Evolutionary conservation across 2,113 vertebrate species (phyloP), one percentile per base, ranked within the genome.

Genomic region (Meleagris gallopavo): DNA sequence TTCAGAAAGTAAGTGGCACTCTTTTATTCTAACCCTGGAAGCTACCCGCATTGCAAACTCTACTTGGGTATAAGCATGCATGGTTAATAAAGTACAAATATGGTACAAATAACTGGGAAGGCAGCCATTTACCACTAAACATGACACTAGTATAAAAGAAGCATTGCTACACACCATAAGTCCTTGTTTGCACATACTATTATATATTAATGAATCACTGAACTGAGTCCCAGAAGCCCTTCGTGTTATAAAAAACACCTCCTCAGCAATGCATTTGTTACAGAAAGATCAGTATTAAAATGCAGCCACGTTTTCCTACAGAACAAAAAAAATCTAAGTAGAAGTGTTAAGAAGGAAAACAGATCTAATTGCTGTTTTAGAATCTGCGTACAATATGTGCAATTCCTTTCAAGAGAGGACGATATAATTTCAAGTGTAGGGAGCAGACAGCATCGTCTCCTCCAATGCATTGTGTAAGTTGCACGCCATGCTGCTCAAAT

Each of bases 51-150:
- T 41, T 55, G 70, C 40, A 84, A 52, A 70, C 30, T 90, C 62
- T 76, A 48, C 10, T 84, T 65, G 61, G 21, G 20, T 61, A 8
- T 48, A 90, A 72, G 11, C 9, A 81, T 36, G 52, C 55, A 61
- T 9, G 22, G 38, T 71, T 72, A 92, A 88, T 60, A n/a, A 86
- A 78, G 77, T 43, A 62, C 43, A 93, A 90, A 92, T 72, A 16
- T 25, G 73, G 48, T 66, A 90, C 32, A 89, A 90, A 93, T 72
- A 70, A 90, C 52, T 29, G 45, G 74, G 50, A 86, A 95, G 92
- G 89, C 18, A 61, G 78, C 54, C 71, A 69, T 60, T 86, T 81
- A 86, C 52, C 66, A 86, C 2, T 19, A 10, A 76, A 58, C 45
- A 50, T 1, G 5, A 88, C 19, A 79, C 32, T 34, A 75, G 54